Conservation (phyloP, 2,113 vertebrate species). For the Colaptes auratus region DNA sequence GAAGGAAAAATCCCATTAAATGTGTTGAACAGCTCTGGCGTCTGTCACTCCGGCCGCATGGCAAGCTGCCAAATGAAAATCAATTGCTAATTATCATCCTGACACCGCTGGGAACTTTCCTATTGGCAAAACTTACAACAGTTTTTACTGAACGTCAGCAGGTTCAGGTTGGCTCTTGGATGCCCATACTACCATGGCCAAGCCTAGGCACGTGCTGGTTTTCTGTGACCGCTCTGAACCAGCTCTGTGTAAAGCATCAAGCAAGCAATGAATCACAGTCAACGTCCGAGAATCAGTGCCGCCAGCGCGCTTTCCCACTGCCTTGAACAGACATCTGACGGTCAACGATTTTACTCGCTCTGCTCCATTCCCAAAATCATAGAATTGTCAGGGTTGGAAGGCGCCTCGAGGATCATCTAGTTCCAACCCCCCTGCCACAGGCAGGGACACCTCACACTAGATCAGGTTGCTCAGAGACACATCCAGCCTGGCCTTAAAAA, state of each 20-base stretch:
- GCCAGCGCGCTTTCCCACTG: background rate
- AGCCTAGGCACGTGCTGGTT: background rate
- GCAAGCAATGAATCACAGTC: background rate
- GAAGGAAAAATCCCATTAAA: constrained; percentile 78
- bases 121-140: background rate
- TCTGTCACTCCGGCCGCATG: constrained; percentile 49
- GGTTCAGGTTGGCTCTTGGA: background rate
- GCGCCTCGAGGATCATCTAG: no score
- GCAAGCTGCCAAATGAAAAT: constrained; percentile 40
- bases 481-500: no score
- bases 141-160: background rate
- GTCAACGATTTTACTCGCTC: background rate
- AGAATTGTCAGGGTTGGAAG: no score
- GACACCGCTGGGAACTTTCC: constrained; percentile 9
- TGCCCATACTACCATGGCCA: background rate
- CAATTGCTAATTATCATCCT: background rate
- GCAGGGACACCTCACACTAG: no score
- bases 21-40: constrained; percentile 75
- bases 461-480: no score
- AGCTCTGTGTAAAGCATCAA: background rate
- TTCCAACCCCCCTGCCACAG: no score
- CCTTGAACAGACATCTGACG: background rate
- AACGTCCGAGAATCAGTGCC: background rate
- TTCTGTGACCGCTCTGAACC: background rate
- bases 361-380: background rate